Conservation (phyloP, 2,888 invertebrate genomes). For the Gastracanthus pulcherrimus region DNA sequence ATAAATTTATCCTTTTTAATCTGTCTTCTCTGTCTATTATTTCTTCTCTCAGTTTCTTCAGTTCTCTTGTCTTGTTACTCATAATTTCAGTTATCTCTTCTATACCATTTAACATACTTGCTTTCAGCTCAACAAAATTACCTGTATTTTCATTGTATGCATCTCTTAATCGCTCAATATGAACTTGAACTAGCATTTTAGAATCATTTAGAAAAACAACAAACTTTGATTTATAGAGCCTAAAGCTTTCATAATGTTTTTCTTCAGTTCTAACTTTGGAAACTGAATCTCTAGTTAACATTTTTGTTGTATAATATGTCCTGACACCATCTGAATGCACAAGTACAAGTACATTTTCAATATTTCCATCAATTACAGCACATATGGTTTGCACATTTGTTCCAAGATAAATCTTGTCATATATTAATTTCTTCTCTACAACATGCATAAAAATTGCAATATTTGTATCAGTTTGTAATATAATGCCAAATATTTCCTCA, state of each 20-base stretch:
- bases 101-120: conserved; percentile 66
- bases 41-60: conserved; percentile 61
- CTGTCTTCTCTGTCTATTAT: conserved; percentile 63
- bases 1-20: conserved; percentile 69
- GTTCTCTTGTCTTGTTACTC: conserved; percentile 63
- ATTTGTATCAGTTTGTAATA: conserved; percentile 60
- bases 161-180: conserved; percentile 53
- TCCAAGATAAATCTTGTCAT: conserved; percentile 64
- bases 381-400: conserved; percentile 59
- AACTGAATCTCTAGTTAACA: conserved; percentile 50
- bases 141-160: conserved; percentile 21
- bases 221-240: conserved; percentile 61
- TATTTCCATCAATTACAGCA: conserved; percentile 57
- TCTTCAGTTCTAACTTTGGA: conserved; percentile 55
- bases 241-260: conserved; percentile 62
- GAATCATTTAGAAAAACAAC: conserved; percentile 62
- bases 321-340: conserved; percentile 63
- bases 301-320: conserved; percentile 63
- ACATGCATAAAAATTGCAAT: conserved; percentile 63
- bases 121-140: conserved; percentile 61
- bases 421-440: conserved; percentile 59
- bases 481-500: conserved; percentile 60
- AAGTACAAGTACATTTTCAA: conserved; percentile 63
- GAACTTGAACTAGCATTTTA: conserved; percentile 60
- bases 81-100: conserved; percentile 67